A percentile compares a stretch with the other conserved stretches of the same genome.
Conservation (phyloP, 2,888 invertebrate genomes). For the Cistogaster globosa region DNA sequence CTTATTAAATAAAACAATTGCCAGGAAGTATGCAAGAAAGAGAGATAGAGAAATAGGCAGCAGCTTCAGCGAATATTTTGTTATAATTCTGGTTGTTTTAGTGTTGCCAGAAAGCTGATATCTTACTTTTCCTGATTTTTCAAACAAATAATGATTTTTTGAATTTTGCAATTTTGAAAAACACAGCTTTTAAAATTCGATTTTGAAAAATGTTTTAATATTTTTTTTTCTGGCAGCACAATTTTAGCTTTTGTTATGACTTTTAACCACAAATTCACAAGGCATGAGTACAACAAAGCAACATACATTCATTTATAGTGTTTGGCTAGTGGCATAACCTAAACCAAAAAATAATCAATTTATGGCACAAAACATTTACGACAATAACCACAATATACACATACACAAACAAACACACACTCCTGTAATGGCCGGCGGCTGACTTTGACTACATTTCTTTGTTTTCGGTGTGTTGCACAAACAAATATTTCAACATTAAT, state of each 20-base stretch:
- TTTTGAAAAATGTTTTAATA: too few species aligned
- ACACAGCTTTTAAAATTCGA: too few species aligned
- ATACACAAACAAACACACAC: background rate
- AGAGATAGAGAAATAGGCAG: constrained; percentile 19
- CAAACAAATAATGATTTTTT: too few species aligned
- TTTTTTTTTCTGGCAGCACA: too few species aligned
- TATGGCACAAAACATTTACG: constrained; percentile 33
- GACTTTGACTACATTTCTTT: constrained; percentile 27
- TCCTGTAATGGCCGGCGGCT: background rate
- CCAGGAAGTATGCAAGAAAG: background rate
- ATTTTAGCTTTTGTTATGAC: constrained; percentile 20
- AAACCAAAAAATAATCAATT: constrained; percentile 42
- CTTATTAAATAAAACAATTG: constrained; percentile 29
- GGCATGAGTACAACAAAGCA: background rate
- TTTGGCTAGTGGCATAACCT: background rate
- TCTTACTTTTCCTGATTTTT: too few species aligned
- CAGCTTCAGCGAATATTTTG: constrained; percentile 55
- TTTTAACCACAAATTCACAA: constrained; percentile 35
- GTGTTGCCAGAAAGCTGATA: too few species aligned
- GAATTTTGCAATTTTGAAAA: too few species aligned
- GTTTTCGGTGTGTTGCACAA: constrained; percentile 7
- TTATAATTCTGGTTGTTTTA: constrained; percentile 6
- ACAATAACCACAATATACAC: constrained; percentile 33
- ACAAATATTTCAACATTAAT: background rate
- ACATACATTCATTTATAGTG: constrained; percentile 3